These are phyloP conservation scores for Oncopeltus fasciatus DNA, from an alignment of 1,140 invertebrate genomes.

Conservation along the genomic window DNA sequence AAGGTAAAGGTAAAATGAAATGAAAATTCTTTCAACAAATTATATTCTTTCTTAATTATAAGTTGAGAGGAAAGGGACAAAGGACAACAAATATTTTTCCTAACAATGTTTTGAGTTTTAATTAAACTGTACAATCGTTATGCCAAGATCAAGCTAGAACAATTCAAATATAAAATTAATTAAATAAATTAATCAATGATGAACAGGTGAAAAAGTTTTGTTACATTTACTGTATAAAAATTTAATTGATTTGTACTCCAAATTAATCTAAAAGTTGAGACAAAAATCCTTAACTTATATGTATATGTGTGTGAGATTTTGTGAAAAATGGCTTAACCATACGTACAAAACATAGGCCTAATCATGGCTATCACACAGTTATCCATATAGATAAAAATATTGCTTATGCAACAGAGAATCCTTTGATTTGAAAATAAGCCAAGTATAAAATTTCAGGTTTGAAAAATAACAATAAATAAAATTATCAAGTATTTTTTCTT, in stretches of 20 bases:
- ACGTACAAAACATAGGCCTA: too few species aligned
- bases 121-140: conserved; percentile 1
- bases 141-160: not conserved
- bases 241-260: not conserved
- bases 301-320: not conserved
- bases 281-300: not conserved
- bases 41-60: conserved; percentile 4
- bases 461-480: too few species aligned
- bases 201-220: not conserved
- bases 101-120: not conserved
- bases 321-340: not conserved
- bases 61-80: conserved; percentile 7
- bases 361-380: too few species aligned
- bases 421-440: too few species aligned
- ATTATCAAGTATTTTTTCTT: too few species aligned
- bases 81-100: not conserved
- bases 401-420: too few species aligned
- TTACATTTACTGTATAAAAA: not conserved
- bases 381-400: too few species aligned
- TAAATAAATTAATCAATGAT: not conserved
- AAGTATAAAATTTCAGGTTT: too few species aligned
- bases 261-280: not conserved
- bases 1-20: not conserved
- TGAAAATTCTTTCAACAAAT: conserved; percentile 1
- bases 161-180: not conserved